Conservation (phyloP, 2,113 vertebrate genomes). For the Corythaixoides concolor region DNA sequence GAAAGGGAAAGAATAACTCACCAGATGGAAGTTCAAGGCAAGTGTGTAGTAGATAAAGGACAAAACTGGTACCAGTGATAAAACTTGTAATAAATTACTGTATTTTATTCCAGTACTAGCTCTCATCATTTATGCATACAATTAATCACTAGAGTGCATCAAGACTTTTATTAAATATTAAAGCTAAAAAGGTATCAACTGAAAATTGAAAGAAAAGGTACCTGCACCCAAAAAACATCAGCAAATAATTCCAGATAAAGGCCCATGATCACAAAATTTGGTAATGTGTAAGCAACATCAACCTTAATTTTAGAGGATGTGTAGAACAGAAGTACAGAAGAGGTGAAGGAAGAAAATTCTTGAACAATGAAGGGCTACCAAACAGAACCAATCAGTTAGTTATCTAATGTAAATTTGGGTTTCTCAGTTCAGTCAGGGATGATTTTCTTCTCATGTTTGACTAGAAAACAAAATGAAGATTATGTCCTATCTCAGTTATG, state of each 20-base stretch:
- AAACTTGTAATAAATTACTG: background rate
- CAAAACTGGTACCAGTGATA: background rate
- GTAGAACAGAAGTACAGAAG: background rate
- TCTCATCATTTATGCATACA: background rate
- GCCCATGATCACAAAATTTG: background rate
- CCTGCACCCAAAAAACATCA: background rate
- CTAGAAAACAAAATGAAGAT: background rate
- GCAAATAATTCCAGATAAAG: background rate
- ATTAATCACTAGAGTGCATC: background rate
- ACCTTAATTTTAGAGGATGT: background rate
- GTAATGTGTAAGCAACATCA: accelerated
- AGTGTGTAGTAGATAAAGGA: background rate
- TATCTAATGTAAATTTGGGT: background rate
- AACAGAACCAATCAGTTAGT: background rate
- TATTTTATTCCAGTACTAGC: background rate
- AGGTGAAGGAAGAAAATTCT: background rate
- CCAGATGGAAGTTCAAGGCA: background rate
- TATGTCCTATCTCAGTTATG: background rate
- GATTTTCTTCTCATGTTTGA: background rate
- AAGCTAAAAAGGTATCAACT: background rate
- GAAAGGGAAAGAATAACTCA: background rate
- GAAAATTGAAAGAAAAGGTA: background rate
- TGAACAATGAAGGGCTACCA: background rate
- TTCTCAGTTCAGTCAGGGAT: background rate
- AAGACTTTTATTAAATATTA: background rate